Conservation (phyloP, 1,140 invertebrate species). For the Rhysida immarginata region DNA sequence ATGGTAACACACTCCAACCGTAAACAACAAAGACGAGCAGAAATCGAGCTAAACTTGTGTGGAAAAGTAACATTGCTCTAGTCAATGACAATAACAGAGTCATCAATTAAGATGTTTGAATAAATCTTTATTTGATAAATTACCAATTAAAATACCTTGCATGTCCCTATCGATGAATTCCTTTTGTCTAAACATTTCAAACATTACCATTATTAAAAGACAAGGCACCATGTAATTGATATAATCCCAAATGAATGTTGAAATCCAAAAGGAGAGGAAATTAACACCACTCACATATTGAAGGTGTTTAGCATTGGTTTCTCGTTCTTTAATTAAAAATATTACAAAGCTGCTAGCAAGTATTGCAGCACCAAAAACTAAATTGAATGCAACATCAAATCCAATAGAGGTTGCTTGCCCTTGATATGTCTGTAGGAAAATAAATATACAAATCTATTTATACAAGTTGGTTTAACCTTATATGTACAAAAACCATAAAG, state of each 20-base stretch:
- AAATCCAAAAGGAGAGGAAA: slow-evolving; percentile 49
- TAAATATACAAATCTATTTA: too few relatives aligned
- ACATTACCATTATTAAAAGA: slow-evolving; percentile 30
- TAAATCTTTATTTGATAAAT: background rate
- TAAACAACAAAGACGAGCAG: slow-evolving; percentile 26
- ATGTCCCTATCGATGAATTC: slow-evolving; percentile 22
- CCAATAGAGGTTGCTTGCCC: slow-evolving; percentile 10
- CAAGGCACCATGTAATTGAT: slow-evolving; percentile 38
- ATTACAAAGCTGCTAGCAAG: slow-evolving; percentile 38
- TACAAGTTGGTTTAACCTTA: too few relatives aligned
- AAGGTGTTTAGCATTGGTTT: slow-evolving; percentile 45
- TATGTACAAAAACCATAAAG: too few relatives aligned
- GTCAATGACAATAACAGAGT: too few relatives aligned
- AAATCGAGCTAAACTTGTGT: slow-evolving; percentile 21
- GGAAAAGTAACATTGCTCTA: too few relatives aligned
- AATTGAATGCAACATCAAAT: slow-evolving; percentile 31
- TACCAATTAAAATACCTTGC: slow-evolving; percentile 12
- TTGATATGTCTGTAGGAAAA: background rate
- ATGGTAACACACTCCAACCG: slow-evolving; percentile 31
- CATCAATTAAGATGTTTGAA: background rate
- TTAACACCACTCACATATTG: slow-evolving; percentile 61
- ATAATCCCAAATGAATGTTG: slow-evolving; percentile 54
- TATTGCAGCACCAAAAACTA: slow-evolving; percentile 32
- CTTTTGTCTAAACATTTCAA: slow-evolving; percentile 31
- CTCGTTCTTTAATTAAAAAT: slow-evolving; percentile 32